A percentile compares a stretch with the other conserved stretches of the same genome.
phyloP scores from a whole-genome alignment of 2,113 vertebrate species.

The Lutjanus erythropterus region DNA sequence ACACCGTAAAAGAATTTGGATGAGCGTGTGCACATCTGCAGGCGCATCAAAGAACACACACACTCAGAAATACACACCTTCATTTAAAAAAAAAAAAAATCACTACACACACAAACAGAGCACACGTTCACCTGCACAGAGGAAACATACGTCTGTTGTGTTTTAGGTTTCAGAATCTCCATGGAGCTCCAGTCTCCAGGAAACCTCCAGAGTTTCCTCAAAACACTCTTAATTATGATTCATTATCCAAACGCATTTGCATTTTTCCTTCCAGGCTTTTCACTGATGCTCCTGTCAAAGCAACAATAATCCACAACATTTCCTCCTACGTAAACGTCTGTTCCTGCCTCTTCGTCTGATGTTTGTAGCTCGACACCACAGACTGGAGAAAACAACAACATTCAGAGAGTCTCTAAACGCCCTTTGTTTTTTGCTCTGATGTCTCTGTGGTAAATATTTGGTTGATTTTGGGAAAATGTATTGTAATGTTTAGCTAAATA shows the following conservation, averaged over 20 bases:
- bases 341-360: not conserved
- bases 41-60: constrained; percentile 5
- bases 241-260: constrained; percentile 16
- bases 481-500: not conserved
- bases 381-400: not conserved
- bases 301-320: not conserved
- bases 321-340: not conserved
- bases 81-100: too few relatives aligned
- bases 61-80: not conserved
- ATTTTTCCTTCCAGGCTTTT: not conserved
- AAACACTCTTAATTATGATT: constrained; percentile 20
- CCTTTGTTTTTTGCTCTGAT: too few relatives aligned
- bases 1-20: not conserved
- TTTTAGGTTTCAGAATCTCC: not conserved
- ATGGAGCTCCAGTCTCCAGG: not conserved
- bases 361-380: not conserved
- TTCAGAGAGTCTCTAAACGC: not conserved
- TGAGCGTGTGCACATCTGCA: not conserved
- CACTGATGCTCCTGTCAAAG: not conserved
- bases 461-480: not conserved
- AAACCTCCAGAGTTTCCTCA: constrained; percentile 13
- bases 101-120: not conserved
- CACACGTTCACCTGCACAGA: not conserved
- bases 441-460: not conserved
- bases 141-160: not conserved